Percentiles rank a stretch among this genome's conserved stretches.
Evolutionary conservation across 1,140 invertebrate species (phyloP).

Genomic region (Globodera ellingtonae): DNA sequence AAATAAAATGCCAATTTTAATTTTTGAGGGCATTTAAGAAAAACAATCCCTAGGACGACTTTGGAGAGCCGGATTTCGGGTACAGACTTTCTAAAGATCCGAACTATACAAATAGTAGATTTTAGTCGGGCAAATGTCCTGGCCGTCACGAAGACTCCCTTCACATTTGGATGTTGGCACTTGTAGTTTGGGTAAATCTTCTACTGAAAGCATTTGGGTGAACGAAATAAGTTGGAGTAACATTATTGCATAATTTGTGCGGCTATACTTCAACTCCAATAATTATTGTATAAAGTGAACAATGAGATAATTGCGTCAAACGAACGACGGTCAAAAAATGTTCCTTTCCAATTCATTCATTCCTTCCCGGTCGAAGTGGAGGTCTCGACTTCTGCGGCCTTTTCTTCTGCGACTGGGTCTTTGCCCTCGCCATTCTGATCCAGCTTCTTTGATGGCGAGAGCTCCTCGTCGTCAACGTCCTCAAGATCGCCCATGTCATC

Average conservation of each 20-base stretch:
- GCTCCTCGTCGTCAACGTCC: constrained; percentile 32
- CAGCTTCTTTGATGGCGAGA: constrained; percentile 1
- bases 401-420: constrained; percentile 2
- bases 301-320: constrained; percentile 18
- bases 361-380: neutral
- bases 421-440: constrained; percentile 10
- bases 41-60: no score
- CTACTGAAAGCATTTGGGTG: no score
- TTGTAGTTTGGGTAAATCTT: no score
- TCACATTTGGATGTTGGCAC: no score
- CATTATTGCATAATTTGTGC: neutral
- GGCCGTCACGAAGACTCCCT: no score
- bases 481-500: constrained; percentile 41
- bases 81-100: no score
- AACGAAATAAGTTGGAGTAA: no score
- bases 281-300: constrained; percentile 6
- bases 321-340: neutral
- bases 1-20: no score
- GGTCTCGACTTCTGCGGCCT: neutral
- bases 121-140: no score
- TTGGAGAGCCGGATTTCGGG: no score
- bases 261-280: neutral
- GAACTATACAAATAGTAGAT: no score
- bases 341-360: constrained; percentile 3
- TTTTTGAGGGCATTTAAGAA: no score